These are phyloP conservation scores for Drosophila prolongata DNA, from an alignment of 2,888 invertebrate genomes.

Conservation along the genomic window DNA sequence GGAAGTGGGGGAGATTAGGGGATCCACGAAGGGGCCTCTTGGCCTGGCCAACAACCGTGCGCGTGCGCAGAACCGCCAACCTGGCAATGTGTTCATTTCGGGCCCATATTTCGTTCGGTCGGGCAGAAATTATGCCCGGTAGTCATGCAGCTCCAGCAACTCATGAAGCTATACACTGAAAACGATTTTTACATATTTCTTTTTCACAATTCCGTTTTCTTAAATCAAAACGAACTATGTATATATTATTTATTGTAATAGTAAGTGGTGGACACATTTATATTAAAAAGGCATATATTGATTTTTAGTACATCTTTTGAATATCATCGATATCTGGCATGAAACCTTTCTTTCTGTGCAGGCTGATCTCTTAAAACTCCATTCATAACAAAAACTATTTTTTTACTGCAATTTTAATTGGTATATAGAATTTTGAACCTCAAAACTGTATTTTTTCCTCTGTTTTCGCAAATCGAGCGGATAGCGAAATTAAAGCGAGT, in stretches of 20 bases:
- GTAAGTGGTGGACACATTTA: too few relatives aligned
- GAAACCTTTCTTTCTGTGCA: too few relatives aligned
- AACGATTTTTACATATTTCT: neutral
- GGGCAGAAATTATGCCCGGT: conserved; percentile 80
- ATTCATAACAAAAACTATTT: too few relatives aligned
- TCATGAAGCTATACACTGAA: conserved; percentile 16
- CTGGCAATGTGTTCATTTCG: conserved; percentile 75
- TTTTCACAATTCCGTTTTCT: too few relatives aligned
- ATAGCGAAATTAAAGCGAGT: conserved; percentile 65
- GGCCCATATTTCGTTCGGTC: conserved; percentile 54
- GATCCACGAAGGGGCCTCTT: conserved; percentile 30
- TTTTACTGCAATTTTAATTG: too few relatives aligned
- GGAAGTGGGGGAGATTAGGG: neutral
- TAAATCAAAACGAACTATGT: too few relatives aligned
- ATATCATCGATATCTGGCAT: too few relatives aligned
- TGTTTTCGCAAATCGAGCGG: conserved; percentile 46
- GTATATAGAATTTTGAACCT: neutral
- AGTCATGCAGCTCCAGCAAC: conserved; percentile 69
- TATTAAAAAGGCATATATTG: too few relatives aligned
- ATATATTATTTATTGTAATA: too few relatives aligned
- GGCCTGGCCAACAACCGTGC: conserved; percentile 62
- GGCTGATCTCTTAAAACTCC: too few relatives aligned
- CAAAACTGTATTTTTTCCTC: conserved; percentile 16
- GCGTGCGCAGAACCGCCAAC: conserved; percentile 64
- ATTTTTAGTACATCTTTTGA: too few relatives aligned